Evolutionary conservation across 2,113 vertebrate species (phyloP).

Genomic region (Melospiza georgiana): DNA sequence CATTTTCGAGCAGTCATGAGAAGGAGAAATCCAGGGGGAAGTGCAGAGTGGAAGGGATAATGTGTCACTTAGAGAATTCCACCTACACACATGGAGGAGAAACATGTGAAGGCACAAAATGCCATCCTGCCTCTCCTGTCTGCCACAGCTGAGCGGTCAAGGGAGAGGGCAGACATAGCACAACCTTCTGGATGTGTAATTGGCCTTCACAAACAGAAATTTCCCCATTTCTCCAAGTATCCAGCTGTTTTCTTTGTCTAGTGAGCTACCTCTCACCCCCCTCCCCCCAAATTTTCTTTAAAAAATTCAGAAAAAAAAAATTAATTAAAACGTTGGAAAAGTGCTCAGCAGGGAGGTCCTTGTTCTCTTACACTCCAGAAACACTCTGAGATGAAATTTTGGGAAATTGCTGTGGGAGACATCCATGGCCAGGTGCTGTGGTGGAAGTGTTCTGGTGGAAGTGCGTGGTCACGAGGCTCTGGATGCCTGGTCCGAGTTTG

Average conservation of each 20-base stretch:
- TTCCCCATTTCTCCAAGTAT: background rate
- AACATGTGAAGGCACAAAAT: background rate
- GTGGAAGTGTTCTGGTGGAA: background rate
- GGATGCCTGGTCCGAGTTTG: background rate
- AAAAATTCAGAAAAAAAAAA: background rate
- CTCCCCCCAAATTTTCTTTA: rapidly evolving
- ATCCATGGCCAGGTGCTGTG: background rate
- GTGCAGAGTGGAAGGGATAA: background rate
- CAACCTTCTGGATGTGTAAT: background rate
- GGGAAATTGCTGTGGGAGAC: background rate
- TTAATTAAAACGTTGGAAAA: background rate
- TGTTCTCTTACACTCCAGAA: background rate
- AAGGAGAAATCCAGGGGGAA: background rate
- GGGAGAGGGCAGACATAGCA: rapidly evolving
- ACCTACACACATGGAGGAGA: background rate
- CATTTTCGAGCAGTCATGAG: background rate
- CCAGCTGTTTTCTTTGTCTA: background rate
- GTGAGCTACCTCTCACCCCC: background rate
- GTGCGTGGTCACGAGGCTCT: rapidly evolving
- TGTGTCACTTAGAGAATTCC: background rate
- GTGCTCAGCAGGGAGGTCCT: no score
- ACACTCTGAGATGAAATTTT: background rate
- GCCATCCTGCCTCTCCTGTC: background rate
- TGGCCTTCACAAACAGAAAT: background rate
- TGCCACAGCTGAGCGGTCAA: background rate